Evolutionary conservation across 2,113 vertebrate genomes (phyloP).

Genomic region (Scolopax mira): DNA sequence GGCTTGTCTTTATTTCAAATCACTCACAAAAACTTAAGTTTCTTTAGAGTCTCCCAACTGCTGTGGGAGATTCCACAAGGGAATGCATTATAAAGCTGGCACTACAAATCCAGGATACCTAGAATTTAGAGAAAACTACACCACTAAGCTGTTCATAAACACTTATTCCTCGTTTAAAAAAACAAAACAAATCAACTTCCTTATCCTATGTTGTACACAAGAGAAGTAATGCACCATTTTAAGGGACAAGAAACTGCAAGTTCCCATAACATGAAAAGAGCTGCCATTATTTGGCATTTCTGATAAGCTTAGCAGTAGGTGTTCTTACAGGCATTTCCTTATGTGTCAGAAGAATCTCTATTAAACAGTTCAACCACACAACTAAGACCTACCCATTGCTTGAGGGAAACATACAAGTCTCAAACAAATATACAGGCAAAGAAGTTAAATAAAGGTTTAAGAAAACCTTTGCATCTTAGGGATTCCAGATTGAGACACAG

Average conservation of each 20-base stretch:
- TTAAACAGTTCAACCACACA: not conserved
- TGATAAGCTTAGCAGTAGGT: not conserved
- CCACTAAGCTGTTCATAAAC: not conserved
- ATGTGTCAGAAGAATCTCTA: rapidly evolving
- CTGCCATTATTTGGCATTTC: not conserved
- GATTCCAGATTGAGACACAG: not conserved
- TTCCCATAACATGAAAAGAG: not conserved
- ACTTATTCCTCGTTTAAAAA: not conserved
- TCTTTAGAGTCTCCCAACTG: not conserved
- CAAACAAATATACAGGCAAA: too few relatives aligned
- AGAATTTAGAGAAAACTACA: not conserved
- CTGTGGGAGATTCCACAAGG: not conserved
- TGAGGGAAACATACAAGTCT: not conserved
- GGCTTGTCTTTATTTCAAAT: not conserved
- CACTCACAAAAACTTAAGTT: not conserved
- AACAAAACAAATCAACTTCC: not conserved
- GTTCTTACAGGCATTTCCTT: not conserved
- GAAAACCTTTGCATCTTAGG: not conserved
- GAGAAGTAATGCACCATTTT: not conserved
- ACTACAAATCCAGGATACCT: not conserved
- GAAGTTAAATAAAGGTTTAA: not conserved
- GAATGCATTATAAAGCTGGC: not conserved
- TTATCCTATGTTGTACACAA: not conserved
- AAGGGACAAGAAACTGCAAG: not conserved
- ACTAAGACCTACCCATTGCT: not conserved